Conservation (phyloP, 2,797 vertebrate genomes). For the Sebastes minor region DNA sequence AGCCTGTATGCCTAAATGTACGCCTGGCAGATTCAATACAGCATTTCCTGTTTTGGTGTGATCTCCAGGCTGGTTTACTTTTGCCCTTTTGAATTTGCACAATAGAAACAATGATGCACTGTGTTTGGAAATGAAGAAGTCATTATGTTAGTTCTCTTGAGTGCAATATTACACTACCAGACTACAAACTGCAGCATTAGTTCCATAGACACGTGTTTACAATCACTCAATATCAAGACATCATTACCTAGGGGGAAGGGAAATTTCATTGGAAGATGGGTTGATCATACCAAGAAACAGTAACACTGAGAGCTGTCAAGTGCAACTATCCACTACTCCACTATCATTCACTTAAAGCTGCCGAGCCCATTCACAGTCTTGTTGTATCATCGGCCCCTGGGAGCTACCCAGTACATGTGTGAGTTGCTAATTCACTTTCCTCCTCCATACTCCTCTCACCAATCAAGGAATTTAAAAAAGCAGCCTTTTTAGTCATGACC, state of each 20-base stretch:
- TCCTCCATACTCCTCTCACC: neutral
- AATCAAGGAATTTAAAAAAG: neutral
- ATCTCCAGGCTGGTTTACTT: neutral
- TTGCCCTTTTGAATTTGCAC: neutral
- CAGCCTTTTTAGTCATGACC: neutral
- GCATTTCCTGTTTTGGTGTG: neutral
- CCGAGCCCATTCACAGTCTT: neutral
- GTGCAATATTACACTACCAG: neutral
- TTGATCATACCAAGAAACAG: neutral
- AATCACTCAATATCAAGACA: neutral
- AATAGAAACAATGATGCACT: neutral
- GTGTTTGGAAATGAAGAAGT: neutral
- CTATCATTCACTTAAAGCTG: neutral
- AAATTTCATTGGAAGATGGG: neutral
- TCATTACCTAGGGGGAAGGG: neutral
- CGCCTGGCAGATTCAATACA: neutral
- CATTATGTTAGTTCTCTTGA: neutral
- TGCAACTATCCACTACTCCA: neutral
- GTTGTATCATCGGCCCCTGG: neutral
- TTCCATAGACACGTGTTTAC: neutral
- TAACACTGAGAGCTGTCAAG: neutral
- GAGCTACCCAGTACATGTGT: neutral
- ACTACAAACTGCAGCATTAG: neutral
- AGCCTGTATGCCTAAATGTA: neutral
- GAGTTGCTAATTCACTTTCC: slow-evolving; percentile 1